Evolutionary conservation across 2,888 invertebrate species (phyloP), one percentile per base, ranked within the genome.

Genomic region (Trileptium ribeirensis): DNA sequence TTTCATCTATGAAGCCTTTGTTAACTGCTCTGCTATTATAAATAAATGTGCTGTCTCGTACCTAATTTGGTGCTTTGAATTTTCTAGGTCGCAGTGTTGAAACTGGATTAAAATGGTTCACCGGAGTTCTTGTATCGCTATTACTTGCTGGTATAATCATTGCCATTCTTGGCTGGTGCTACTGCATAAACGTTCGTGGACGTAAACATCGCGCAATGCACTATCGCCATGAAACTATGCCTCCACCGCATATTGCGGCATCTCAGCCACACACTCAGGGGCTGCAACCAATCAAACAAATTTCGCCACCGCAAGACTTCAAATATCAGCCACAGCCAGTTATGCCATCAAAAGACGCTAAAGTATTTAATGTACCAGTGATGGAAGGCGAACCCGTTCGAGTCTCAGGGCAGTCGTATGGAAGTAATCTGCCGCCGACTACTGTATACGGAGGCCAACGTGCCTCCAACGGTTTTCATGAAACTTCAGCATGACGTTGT

Each of bases 101-200:
- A 70, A 33, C 39, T 24, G 81, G 67, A 1, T 64, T 81, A 51
- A 81, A 81, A 37, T 81, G 81, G 81, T 70, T 81, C 38, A 81
- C 81, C 19, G 81, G 81, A 8, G 67, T 81, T 29, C 34, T 81
- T 24, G 70, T 74, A n/a, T 70, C 81, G 29, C n/a, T 81, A 29
- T n/a, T 67, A n/a, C 36, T 81, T 51, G 33, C 79, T 8, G 67
- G 36, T 2, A 33, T 81, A 24, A 67, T 81, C 29, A 39, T 36
- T 15, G 79, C 80, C 15, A 81, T 81, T 19, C 70, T 81, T 37
- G 29, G 34, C 77, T 81, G 74, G 39, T 81, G 81, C 64, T 81
- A 70, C n/a, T 70, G 36, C 33, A 31, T 36, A 15, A 70, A 70
- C 70, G 70, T 70, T 36, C 31, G 36, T 15, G 70, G 70, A 15